A percentile compares a stretch with the other conserved stretches of the same genome.
Evolutionary conservation across 2,888 invertebrate species (phyloP).

Genomic region (Drosophila longiperda): DNA sequence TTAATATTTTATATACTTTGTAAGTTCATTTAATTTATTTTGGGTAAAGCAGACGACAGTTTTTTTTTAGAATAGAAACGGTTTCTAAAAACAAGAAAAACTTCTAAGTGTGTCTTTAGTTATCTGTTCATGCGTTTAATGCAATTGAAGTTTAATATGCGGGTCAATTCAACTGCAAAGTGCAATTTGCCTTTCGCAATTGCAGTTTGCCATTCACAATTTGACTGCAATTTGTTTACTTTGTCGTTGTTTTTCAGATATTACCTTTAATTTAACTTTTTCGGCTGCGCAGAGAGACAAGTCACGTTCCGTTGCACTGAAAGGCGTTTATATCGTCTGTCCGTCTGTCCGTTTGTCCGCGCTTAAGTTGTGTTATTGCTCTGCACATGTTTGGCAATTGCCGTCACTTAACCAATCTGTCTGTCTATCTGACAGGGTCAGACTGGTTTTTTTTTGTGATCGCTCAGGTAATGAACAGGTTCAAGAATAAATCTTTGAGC

Average conservation of each 20-base stretch:
- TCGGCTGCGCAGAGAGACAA: slow-evolving; percentile 37
- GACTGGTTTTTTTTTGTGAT: slow-evolving; percentile 47
- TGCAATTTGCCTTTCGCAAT: slow-evolving; percentile 4
- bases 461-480: slow-evolving; percentile 30
- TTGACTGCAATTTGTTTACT: slow-evolving; percentile 43
- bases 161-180: slow-evolving; percentile 8
- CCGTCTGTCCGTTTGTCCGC: slow-evolving; percentile 53
- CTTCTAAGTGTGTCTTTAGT: slow-evolving; percentile 11
- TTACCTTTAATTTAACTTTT: slow-evolving; percentile 66
- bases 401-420: slow-evolving; percentile 20
- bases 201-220: slow-evolving; percentile 4
- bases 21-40: not conserved
- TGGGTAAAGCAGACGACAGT: not conserved
- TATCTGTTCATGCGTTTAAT: slow-evolving; percentile 21
- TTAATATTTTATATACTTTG: not conserved
- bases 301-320: slow-evolving; percentile 62
- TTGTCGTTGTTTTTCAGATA: slow-evolving; percentile 52
- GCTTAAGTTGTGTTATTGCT: slow-evolving; percentile 46
- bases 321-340: slow-evolving; percentile 39
- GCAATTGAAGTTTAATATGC: slow-evolving; percentile 19
- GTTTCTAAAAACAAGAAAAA: not conserved
- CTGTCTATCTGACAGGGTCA: slow-evolving; percentile 46
- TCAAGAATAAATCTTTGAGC: slow-evolving; percentile 42
- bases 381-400: slow-evolving; percentile 44
- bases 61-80: not conserved